Evolutionary conservation across 1,140 invertebrate species (phyloP), one percentile per base, ranked within the genome.

Genomic region (Ooceraea biroi): DNA sequence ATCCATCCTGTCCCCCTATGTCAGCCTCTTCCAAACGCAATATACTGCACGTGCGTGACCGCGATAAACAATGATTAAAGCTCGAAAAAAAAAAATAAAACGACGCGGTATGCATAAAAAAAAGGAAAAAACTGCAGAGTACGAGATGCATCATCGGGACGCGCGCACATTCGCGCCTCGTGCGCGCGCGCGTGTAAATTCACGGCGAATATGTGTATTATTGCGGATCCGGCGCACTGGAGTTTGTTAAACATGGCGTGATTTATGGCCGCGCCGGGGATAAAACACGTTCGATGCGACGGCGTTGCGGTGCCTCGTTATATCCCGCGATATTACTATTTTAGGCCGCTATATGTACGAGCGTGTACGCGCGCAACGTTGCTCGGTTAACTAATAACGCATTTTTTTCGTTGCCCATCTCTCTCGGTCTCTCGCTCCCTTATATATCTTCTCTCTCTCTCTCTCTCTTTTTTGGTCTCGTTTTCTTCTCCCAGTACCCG

Each of bases 21-120:
- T 55, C 58, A 30, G 19, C 19, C 60, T 27, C n/a, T 77, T 57
- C 19, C 61, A 30, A 46, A 46, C 50, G 65, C 76, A 69, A 69
- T 80, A 69, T 60, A 30, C 44, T 25, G 25, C 41, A 63, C 27
- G 36, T 60, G 7, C 50, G 57, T 73, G 66, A 84, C 57, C 44
- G 25, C 82, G 85, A 88, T 87, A 87, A 88, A 88, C 68, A 88
- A 87, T 84, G 83, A 87, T 87, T 87, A 88, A 87, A 87, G 44
- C 17, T 25, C 7, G 52, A 55, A n/a, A 78, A 44, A 61, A n/a
- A 78, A 44, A 61, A 44, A 84, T 66, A 30, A 46, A 48, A 46
- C 12, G 44, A 48, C 46, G 48, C 3, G 11, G 17, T 4, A 10
- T 12, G 65, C 25, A 68, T 71, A 78, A 84, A 48, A 84, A 86